These are phyloP conservation scores for Meandrusa payeni DNA, from an alignment of 2,888 invertebrate species.

Conservation along the genomic window DNA sequence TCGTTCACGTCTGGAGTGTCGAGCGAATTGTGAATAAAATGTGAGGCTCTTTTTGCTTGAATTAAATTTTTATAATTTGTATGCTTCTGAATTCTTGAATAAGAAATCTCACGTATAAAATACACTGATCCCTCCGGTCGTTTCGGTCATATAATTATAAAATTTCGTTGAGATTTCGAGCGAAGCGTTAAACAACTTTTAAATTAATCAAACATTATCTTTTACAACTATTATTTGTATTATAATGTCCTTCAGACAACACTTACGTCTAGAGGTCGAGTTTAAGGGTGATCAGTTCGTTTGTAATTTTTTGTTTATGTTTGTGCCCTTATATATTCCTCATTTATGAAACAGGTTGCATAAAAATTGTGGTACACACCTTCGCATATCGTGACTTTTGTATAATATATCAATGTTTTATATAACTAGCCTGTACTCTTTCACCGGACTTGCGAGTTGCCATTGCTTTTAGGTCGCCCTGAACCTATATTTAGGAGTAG, in stretches of 20 bases:
- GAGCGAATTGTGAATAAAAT: slow-evolving; percentile 56
- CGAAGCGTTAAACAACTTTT: not conserved
- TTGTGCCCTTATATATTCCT: too few species aligned
- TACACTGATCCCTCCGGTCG: too few species aligned
- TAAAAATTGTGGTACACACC: too few species aligned
- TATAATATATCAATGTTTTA: too few species aligned
- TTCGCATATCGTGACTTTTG: too few species aligned
- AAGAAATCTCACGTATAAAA: slow-evolving; percentile 26
- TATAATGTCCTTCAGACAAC: slow-evolving; percentile 14
- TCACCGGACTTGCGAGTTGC: too few species aligned
- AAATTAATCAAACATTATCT: not conserved
- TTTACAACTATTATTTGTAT: not conserved
- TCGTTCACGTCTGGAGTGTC: slow-evolving; percentile 59
- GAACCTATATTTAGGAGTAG: too few species aligned
- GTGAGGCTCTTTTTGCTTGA: slow-evolving; percentile 45
- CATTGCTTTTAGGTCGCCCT: too few species aligned
- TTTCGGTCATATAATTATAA: not conserved
- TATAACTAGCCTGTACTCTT: too few species aligned
- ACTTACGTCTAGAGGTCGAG: slow-evolving; percentile 18
- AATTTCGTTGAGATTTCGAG: not conserved
- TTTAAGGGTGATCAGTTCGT: too few species aligned
- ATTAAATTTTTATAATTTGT: slow-evolving; percentile 45
- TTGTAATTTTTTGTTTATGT: too few species aligned
- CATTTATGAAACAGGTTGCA: too few species aligned
- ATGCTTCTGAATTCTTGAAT: slow-evolving; percentile 26